Evolutionary conservation across 2,888 invertebrate species (phyloP).

Genomic region (Aphrophora alni): DNA sequence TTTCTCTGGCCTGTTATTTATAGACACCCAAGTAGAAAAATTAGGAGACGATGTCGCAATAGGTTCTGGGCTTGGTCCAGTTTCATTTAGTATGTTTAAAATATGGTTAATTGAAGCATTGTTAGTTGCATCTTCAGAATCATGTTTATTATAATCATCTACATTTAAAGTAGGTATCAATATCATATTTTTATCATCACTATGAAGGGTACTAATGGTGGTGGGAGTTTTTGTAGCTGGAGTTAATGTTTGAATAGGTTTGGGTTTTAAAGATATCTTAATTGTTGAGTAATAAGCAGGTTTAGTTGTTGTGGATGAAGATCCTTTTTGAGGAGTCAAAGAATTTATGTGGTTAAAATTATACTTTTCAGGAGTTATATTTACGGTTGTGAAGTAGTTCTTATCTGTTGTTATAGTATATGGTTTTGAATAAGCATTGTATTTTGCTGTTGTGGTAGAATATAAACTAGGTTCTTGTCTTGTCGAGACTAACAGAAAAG

Average conservation of each 20-base stretch:
- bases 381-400: neutral
- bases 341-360: neutral
- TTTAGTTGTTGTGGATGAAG: slow-evolving; percentile 6
- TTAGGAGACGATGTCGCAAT: slow-evolving; percentile 47
- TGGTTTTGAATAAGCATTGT: neutral
- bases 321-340: neutral
- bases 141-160: slow-evolving; percentile 38
- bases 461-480: neutral
- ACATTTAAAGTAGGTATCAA: slow-evolving; percentile 57
- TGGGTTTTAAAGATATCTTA: slow-evolving; percentile 28
- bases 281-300: slow-evolving; percentile 27
- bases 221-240: slow-evolving; percentile 26
- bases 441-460: neutral
- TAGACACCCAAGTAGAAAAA: slow-evolving; percentile 56
- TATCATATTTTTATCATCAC: slow-evolving; percentile 54
- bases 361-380: neutral
- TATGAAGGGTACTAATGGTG: neutral
- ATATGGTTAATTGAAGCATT: slow-evolving; percentile 58
- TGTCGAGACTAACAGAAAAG: neutral
- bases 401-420: neutral
- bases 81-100: slow-evolving; percentile 58
- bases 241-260: slow-evolving; percentile 25
- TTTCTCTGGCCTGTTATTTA: slow-evolving; percentile 47
- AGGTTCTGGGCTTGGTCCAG: slow-evolving; percentile 48
- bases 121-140: slow-evolving; percentile 41